Evolutionary conservation across 2,113 vertebrate genomes (phyloP).

Genomic region (Herpailurus yagouaroundi): DNA sequence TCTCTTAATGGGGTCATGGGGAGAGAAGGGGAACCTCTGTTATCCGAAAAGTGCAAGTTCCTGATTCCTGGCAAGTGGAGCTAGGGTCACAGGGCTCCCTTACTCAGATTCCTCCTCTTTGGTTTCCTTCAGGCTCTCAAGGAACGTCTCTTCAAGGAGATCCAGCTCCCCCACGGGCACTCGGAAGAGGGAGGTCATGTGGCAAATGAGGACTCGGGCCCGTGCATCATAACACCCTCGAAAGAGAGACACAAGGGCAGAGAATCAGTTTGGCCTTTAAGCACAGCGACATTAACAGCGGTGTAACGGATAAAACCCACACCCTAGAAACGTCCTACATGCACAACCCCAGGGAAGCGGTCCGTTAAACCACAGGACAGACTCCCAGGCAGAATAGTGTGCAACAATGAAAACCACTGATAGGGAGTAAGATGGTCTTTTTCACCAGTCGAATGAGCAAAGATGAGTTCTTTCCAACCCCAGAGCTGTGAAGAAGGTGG

Average conservation of each 20-base stretch:
- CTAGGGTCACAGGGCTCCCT: constrained; percentile 17
- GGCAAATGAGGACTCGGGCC: constrained; percentile 92
- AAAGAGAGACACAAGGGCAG: constrained; percentile 39
- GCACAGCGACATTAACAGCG: not conserved
- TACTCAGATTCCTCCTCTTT: constrained; percentile 93
- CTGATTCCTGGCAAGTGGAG: not conserved
- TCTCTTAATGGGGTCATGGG: not conserved
- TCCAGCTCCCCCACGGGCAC: constrained; percentile 89
- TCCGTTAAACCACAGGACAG: fast-evolving
- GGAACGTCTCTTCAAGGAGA: constrained; percentile 92
- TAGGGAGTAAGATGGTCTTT: not conserved
- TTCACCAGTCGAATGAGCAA: not conserved
- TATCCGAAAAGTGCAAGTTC: not conserved
- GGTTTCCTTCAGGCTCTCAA: constrained; percentile 91
- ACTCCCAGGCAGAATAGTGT: fast-evolving
- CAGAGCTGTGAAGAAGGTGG: not conserved
- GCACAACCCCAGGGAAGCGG: fast-evolving
- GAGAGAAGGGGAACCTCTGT: no score
- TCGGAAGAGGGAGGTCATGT: constrained; percentile 89
- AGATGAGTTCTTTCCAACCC: not conserved
- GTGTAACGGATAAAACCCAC: not conserved
- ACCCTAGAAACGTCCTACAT: fast-evolving
- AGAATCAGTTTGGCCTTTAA: not conserved
- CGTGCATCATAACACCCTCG: constrained; percentile 94
- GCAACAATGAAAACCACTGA: fast-evolving